phyloP scores from a whole-genome alignment of 2,797 vertebrate genomes.

The Etheostoma perlongum region DNA sequence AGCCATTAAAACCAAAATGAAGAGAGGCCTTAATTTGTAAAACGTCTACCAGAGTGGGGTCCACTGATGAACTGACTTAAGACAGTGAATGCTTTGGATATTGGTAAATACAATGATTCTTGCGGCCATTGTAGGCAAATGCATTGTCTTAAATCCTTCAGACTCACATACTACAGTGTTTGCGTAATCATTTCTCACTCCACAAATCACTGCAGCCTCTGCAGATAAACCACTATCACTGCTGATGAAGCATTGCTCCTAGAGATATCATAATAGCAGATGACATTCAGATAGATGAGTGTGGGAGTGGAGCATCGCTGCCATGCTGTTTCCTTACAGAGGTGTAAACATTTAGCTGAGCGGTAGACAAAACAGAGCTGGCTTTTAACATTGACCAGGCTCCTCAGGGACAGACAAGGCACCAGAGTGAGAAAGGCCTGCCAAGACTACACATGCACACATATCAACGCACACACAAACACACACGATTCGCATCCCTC shows the following conservation, averaged over 20 bases:
- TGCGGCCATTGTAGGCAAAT: background rate
- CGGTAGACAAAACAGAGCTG: slow-evolving; percentile 56
- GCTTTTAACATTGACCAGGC: slow-evolving; percentile 62
- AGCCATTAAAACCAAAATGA: background rate
- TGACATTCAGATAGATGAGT: slow-evolving; percentile 58
- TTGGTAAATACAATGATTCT: background rate
- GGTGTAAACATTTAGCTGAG: slow-evolving; percentile 75
- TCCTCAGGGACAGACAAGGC: slow-evolving; percentile 57
- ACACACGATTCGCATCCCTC: background rate
- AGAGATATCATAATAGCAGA: slow-evolving; percentile 46
- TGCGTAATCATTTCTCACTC: slow-evolving; percentile 41
- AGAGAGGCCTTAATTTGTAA: background rate
- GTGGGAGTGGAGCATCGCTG: slow-evolving; percentile 63
- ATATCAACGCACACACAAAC: background rate
- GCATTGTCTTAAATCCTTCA: background rate
- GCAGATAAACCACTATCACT: slow-evolving; percentile 17
- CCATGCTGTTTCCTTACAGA: slow-evolving; percentile 58
- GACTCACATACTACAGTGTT: slow-evolving; percentile 26
- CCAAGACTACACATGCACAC: slow-evolving; percentile 47
- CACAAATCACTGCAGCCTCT: slow-evolving; percentile 52
- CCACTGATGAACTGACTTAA: background rate
- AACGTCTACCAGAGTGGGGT: background rate
- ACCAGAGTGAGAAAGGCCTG: slow-evolving; percentile 52
- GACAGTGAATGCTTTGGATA: background rate
- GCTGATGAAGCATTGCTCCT: slow-evolving; percentile 41